phyloP scores from a whole-genome alignment of 2,888 invertebrate genomes.

The Lottia gigantea region DNA sequence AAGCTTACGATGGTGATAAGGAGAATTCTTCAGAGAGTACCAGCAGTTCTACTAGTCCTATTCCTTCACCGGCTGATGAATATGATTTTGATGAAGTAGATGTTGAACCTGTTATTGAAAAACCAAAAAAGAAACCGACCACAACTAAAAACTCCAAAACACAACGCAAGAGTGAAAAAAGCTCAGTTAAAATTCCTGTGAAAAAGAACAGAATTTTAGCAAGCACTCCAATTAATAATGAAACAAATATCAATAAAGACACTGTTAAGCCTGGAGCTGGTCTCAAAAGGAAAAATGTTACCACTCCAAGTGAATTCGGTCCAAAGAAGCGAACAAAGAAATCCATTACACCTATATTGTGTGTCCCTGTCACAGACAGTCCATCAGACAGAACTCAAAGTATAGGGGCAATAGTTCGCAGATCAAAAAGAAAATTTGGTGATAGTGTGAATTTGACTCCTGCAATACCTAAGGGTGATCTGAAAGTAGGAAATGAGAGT shows the following conservation, averaged over 20 bases:
- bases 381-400: neutral
- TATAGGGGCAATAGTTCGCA: neutral
- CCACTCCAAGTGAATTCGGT: neutral
- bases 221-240: neutral
- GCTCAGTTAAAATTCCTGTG: neutral
- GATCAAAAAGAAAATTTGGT: neutral
- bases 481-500: slow-evolving; percentile 8
- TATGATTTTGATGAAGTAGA: slow-evolving; percentile 21
- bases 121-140: slow-evolving; percentile 11
- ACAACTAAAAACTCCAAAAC: neutral
- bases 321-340: slow-evolving; percentile 4
- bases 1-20: slow-evolving; percentile 18
- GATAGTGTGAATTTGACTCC: slow-evolving; percentile 11
- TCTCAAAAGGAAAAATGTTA: neutral
- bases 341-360: neutral
- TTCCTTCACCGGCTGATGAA: slow-evolving; percentile 9
- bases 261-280: neutral
- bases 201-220: neutral
- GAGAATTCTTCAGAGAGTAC: slow-evolving; percentile 16
- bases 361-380: neutral
- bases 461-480: neutral
- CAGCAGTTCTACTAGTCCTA: neutral
- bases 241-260: neutral
- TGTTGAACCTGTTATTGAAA: neutral
- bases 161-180: neutral